Evolutionary conservation across 1,140 invertebrate genomes (phyloP).

Genomic region (Brachionus asplanchnoidis): DNA sequence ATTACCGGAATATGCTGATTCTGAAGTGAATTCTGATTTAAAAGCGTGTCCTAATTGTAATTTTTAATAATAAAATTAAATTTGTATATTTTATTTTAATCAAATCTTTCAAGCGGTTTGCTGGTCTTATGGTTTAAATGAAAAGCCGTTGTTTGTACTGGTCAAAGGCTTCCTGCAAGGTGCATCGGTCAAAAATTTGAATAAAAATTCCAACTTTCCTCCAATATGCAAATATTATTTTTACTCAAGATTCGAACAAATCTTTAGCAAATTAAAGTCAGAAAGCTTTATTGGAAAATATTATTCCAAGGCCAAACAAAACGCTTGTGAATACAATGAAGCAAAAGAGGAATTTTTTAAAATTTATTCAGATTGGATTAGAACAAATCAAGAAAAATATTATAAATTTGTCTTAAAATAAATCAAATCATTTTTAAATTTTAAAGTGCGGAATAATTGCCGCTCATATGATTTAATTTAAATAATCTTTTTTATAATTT

Average conservation of each 20-base stretch:
- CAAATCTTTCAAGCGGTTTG: neutral
- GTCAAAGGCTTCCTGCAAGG: slow-evolving; percentile 24
- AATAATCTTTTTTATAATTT: neutral
- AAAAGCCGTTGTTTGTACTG: neutral
- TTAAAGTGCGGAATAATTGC: neutral
- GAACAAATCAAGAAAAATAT: slow-evolving; percentile 40
- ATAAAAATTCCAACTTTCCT: neutral
- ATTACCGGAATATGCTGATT: neutral
- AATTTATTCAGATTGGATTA: slow-evolving; percentile 28
- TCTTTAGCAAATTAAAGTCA: neutral
- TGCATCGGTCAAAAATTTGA: neutral
- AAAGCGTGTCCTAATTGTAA: slow-evolving; percentile 40
- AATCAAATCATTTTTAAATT: neutral
- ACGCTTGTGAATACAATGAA: neutral
- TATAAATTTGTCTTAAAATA: slow-evolving; percentile 7
- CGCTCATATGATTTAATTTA: neutral
- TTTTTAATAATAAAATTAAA: neutral
- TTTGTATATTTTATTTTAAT: neutral
- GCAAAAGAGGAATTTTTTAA: neutral
- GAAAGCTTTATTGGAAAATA: neutral
- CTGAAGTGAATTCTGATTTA: neutral
- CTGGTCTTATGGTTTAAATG: slow-evolving; percentile 17
- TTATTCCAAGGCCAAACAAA: neutral
- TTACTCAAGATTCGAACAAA: neutral
- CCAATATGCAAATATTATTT: slow-evolving; percentile 27